Evolutionary conservation across 1,140 invertebrate genomes (phyloP).

Genomic region (Papilio dardanus): DNA sequence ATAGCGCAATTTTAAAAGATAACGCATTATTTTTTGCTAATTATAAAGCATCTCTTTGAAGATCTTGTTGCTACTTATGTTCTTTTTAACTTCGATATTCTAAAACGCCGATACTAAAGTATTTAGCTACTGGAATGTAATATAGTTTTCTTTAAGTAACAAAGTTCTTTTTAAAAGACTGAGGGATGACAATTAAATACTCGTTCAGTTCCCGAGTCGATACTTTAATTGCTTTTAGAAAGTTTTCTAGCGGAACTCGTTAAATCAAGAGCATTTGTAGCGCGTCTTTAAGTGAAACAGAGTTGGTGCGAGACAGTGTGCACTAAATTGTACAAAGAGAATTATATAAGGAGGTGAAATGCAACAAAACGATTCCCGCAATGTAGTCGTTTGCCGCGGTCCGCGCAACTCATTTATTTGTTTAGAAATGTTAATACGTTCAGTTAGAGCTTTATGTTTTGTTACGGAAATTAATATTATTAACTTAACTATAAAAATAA

Average conservation of each 20-base stretch:
- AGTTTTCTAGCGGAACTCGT: slow-evolving; percentile 22
- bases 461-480: background rate
- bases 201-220: slow-evolving; percentile 6
- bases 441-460: background rate
- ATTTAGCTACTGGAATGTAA: background rate
- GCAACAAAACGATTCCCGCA: slow-evolving; percentile 24
- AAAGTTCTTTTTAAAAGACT: background rate
- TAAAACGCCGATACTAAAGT: background rate
- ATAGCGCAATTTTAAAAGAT: background rate
- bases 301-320: slow-evolving; percentile 10
- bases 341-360: slow-evolving; percentile 24
- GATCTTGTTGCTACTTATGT: background rate
- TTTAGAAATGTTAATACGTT: background rate
- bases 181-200: slow-evolving; percentile 1
- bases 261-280: slow-evolving; percentile 20
- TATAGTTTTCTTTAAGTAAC: background rate
- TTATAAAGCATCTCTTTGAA: too few relatives aligned
- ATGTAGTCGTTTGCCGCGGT: background rate
- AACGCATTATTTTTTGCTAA: too few relatives aligned
- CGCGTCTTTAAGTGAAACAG: slow-evolving; percentile 24
- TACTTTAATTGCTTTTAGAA: slow-evolving; percentile 23
- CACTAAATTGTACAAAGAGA: slow-evolving; percentile 21
- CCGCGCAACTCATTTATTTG: background rate
- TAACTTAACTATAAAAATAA: too few relatives aligned
- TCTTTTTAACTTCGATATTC: background rate